Evolutionary conservation across 2,888 invertebrate species (phyloP), one percentile per base, ranked within the genome.

Genomic region (Caenorhabditis drosophilae): DNA sequence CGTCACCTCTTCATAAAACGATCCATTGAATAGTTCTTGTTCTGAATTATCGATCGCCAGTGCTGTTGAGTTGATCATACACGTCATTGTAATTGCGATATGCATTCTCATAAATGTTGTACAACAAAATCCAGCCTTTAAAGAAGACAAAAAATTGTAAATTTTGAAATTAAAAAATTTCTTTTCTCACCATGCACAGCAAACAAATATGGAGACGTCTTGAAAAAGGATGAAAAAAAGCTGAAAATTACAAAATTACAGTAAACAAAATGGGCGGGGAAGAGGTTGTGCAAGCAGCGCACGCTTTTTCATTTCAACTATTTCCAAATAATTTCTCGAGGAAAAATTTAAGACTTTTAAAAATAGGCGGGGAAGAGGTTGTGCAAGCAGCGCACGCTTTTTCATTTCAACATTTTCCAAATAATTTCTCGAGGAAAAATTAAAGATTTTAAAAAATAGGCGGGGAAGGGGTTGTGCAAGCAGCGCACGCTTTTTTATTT

Each of bases 1-100:
- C n/a, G n/a, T 1, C 15, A 62, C 63, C 50, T 64, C 58, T 12
- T 64, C 64, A 16, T 58, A 42, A 26, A 54, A 20, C 1, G 58
- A 57, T 0, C 9, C 42, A 15, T 54, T 58, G 1, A 11, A n/a
- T 4, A n/a, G 25, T n/a, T 45, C 23, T 2, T 15, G 26, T 4
- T 16, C 18, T 1, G 48, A 31, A 23, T 57, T 66, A n/a, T 62
- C 62, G 0, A 62, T 11, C 2, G 59, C 61, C 44, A 73, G 46
- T 1, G 73, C 73, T 11, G 73, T 73, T 3, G 73, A 73, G 23
- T 73, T 73, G 12, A 71, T 63, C 73, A 73, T 73, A 52, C 73
- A 73, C 12, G 70, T 73, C 70, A 73, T 73, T 6, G 73, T 70
- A 34, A 73, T 66, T 1, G 70, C 73, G 23, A 70, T 58, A 36